These are phyloP conservation scores for Podabrus alpinus DNA, from an alignment of 2,888 invertebrate genomes.

Conservation along the genomic window DNA sequence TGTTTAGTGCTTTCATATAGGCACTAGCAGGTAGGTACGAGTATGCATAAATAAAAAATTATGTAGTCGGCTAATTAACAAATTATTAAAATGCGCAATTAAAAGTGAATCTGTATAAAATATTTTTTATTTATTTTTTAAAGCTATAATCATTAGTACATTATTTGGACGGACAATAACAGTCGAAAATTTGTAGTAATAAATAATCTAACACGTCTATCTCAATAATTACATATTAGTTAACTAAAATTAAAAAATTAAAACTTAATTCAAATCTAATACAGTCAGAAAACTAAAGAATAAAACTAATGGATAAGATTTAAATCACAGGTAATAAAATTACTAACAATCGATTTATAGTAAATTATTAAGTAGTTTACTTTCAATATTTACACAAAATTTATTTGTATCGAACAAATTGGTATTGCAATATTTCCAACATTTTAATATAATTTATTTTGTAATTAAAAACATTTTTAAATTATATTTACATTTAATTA, in stretches of 20 bases:
- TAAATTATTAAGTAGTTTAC: neutral
- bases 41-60: neutral
- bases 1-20: conserved; percentile 38
- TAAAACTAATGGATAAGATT: conserved; percentile 3
- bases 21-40: too few relatives aligned
- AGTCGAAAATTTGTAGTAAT: conserved; percentile 10
- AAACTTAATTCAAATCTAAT: neutral
- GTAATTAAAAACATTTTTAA: neutral
- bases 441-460: neutral
- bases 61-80: neutral
- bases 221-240: neutral
- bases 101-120: neutral
- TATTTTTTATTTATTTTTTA: neutral
- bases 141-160: neutral
- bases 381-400: neutral
- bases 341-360: neutral
- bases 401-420: neutral
- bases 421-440: neutral
- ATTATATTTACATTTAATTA: neutral
- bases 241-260: neutral
- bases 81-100: neutral
- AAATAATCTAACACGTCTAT: conserved; percentile 5
- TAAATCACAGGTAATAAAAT: conserved; percentile 20
- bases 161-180: conserved; percentile 22
- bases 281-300: neutral